Percentiles rank a stretch among this genome's conserved stretches.
These are phyloP conservation scores for Creontiades dilutus DNA, from an alignment of 2,888 invertebrate genomes.

Conservation along the genomic window DNA sequence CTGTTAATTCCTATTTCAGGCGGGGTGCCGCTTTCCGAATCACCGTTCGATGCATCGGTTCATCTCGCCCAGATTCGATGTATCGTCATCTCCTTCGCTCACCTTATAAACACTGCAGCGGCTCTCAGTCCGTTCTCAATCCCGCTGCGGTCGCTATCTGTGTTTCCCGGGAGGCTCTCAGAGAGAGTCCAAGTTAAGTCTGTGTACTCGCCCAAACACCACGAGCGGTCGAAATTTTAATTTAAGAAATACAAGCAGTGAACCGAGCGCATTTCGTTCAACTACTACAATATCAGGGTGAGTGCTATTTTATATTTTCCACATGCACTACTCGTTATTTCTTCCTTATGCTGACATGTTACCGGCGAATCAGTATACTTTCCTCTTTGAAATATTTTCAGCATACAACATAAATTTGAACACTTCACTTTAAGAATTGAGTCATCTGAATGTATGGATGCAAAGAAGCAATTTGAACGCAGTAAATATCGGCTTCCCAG, in stretches of 20 bases:
- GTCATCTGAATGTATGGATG: too few relatives aligned
- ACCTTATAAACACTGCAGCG: slow-evolving; percentile 7
- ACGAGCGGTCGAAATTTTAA: not conserved
- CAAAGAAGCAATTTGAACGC: too few relatives aligned
- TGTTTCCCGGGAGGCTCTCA: not conserved
- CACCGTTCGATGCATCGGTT: slow-evolving; percentile 10
- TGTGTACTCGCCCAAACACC: not conserved
- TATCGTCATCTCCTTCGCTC: slow-evolving; percentile 8
- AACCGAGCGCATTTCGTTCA: not conserved
- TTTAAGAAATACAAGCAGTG: not conserved
- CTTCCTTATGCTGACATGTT: not conserved
- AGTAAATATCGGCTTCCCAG: too few relatives aligned
- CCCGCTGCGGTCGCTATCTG: not conserved
- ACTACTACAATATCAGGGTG: not conserved
- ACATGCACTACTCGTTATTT: not conserved
- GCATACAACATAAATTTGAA: too few relatives aligned
- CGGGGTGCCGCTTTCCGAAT: not conserved
- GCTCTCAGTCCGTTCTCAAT: slow-evolving; percentile 18
- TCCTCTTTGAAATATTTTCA: not conserved
- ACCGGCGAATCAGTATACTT: not conserved
- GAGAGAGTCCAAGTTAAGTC: not conserved
- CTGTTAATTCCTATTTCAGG: not conserved
- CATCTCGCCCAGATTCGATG: slow-evolving; percentile 14
- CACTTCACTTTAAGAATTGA: too few relatives aligned
- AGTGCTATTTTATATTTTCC: not conserved